Base-by-base conservation (phyloP, 2,888 invertebrate genomes). In the Argyresthia goedartella region DNA sequence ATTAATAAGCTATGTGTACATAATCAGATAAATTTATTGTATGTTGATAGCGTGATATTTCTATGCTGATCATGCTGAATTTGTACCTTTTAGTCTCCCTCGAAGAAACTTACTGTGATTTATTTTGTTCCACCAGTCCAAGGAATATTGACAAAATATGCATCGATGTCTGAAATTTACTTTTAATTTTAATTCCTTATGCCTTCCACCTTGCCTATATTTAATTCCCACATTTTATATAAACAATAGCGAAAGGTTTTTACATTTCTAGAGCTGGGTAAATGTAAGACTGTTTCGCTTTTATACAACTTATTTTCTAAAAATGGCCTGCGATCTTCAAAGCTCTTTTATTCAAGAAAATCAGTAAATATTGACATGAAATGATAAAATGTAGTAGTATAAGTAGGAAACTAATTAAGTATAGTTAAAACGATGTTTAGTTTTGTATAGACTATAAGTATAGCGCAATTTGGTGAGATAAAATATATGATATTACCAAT, bases 201-300 rank as follows among this genome's bases (percentile, higher is more conserved):
- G 25, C 25, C 25, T 25, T 25, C 3, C 25, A 25, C n/a, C n/a
- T 25, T 4, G 25, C 3, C 25, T 6, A 25, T 25, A 4, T 6
- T 2, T 25, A 25, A 25, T 25, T 4, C n/a, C n/a, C n/a, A n/a
- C n/a, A n/a, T n/a, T 25, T 25, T 25, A 25, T 25, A 25, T 6
- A 25, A 25, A 25, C 25, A 4, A 25, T 39, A 56, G 77, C 74
- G 78, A 81, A 76, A 71, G 70, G 73, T 80, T 80, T 59, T 50
- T 81, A 81, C 81, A 81, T 84, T 82, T 79, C 66, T 57, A 62
- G 76, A 85, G 85, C 85, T 85, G 85, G 84, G 82, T 62, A 79
- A 84, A 82, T 82, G 85, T 82, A 79, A 67, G 76, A 76, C 73
- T 70, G 57, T 69, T 25, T 76, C 76, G 75, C 74, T 69, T 57